These are phyloP conservation scores for Clarias platycephalus DNA, from an alignment of 2,797 vertebrate genomes.

Conservation along the genomic window DNA sequence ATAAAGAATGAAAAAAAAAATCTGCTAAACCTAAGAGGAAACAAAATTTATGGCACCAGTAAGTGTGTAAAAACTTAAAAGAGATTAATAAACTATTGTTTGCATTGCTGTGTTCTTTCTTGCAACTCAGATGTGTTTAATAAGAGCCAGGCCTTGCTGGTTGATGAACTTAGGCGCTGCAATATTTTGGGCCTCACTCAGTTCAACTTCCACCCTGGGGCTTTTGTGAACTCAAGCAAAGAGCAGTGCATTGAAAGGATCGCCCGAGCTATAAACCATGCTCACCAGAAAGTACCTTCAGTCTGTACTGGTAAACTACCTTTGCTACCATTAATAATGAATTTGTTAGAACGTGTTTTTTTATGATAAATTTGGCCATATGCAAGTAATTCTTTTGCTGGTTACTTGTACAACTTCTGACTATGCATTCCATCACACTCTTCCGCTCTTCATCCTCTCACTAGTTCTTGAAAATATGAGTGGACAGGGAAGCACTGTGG, in stretches of 20 bases:
- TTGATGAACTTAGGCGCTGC: conserved; percentile 78
- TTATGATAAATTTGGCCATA: neutral
- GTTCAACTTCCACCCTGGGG: conserved; percentile 80
- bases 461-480: conserved; percentile 82
- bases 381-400: neutral
- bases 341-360: neutral
- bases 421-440: neutral
- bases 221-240: conserved; percentile 71
- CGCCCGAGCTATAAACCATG: conserved; percentile 74
- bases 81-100: neutral
- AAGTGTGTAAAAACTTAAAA: neutral
- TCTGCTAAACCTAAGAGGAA: neutral
- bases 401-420: neutral
- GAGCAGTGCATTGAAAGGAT: conserved; percentile 74
- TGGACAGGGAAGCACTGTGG: conserved; percentile 77
- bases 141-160: conserved; percentile 77
- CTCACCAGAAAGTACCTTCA: conserved; percentile 71
- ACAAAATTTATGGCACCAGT: neutral
- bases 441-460: neutral
- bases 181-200: conserved; percentile 72
- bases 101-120: conserved; percentile 23
- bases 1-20: neutral
- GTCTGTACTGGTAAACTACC: conserved; percentile 72
- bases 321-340: neutral
- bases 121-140: conserved; percentile 71